Base-by-base conservation (phyloP, 1,140 invertebrate genomes). In the Drosophila teissieri region DNA sequence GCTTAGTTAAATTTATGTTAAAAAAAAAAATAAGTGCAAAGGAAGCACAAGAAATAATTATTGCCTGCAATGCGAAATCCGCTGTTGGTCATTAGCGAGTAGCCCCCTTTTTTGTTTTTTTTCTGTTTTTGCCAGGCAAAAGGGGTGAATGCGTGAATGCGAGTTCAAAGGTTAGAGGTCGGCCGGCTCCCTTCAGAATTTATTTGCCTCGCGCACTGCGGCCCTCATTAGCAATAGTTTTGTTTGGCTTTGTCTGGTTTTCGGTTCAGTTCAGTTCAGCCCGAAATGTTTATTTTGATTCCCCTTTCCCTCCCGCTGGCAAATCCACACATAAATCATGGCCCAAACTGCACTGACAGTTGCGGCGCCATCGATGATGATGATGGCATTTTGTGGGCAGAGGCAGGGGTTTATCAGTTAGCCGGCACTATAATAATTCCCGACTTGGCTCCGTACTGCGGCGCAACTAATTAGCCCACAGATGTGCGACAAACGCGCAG, bases 381-480 rank as follows among this genome's bases (percentile, higher is more conserved):
- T 64, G 58, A 65, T 56, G 46, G 27, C 45, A 34, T 34, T 34
- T 65, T 53, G 14, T 12, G 22, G 54, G 42, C n/a, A 19, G 42
- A 5, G 45, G 6, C 8, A 0, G 34, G 39, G 36, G 45, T 17
- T 73, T 73, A 73, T 74, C 70, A 53, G 54, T 55, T 62, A 15
- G 51, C 37, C 57, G 45, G 17, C 40, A 31, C 57, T 57, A 42
- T 39, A 55, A 61, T 24, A 63, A 55, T 69, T 19, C 51, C 67
- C 39, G 52, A 69, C 67, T 48, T 69, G 64, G 51, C 57, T 55
- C 39, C 49, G 40, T 31, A 36, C 48, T 51, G 77, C 42, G 48
- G 44, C 19, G 70, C 52, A 61, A 60, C 73, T 80, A 85, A 84
- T 84, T 85, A 73, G 67, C 51, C 80, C 36, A 64, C 60, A 69